phyloP scores from a whole-genome alignment of 2,113 vertebrate genomes.

The Burhinus bistriatus region DNA sequence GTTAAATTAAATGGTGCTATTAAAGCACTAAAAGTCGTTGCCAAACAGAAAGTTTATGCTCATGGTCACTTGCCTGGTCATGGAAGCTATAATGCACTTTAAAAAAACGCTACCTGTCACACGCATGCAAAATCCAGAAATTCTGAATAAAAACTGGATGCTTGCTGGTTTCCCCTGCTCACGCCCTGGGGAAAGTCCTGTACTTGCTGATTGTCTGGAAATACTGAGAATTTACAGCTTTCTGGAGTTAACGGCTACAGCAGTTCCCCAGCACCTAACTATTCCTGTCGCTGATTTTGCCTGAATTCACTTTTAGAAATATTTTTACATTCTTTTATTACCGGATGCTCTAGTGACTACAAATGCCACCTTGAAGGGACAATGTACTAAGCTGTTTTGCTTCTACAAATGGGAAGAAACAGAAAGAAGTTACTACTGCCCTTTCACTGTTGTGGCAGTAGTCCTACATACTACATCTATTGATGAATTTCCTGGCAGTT shows the following conservation, averaged over 20 bases:
- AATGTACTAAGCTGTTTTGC: not conserved
- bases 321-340: not conserved
- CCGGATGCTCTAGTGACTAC: not conserved
- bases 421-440: not conserved
- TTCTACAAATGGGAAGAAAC: not conserved
- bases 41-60: not conserved
- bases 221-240: not conserved
- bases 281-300: not conserved
- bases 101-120: not conserved
- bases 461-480: accelerated
- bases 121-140: not conserved
- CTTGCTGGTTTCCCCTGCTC: not conserved
- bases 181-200: not conserved
- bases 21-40: not conserved
- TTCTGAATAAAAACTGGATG: not conserved
- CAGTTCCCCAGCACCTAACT: not conserved
- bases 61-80: not conserved
- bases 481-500: not conserved
- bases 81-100: not conserved
- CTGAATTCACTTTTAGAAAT: not conserved
- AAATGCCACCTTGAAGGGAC: not conserved
- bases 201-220: not conserved
- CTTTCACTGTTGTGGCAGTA: too few relatives aligned
- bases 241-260: accelerated
- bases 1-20: not conserved